Conservation (phyloP, 2,888 invertebrate genomes). For the Eristalis tenax region DNA sequence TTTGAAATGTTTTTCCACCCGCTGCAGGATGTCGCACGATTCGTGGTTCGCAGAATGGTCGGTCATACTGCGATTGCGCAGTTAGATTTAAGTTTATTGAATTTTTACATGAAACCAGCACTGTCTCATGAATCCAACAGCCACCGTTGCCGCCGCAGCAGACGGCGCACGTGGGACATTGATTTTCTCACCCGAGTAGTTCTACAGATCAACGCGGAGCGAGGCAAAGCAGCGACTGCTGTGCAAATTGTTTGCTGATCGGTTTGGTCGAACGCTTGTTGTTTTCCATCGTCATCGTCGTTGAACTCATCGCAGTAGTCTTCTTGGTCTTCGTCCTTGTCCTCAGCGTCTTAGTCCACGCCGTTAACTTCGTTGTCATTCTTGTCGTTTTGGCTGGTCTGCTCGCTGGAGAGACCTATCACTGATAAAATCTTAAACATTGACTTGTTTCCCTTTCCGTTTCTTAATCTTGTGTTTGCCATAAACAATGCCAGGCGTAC, state of each 20-base stretch:
- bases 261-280: conserved; percentile 43
- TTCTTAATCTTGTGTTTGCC: conserved; percentile 71
- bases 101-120: conserved; percentile 69
- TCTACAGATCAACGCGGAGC: conserved; percentile 24
- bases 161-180: conserved; percentile 62
- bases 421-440: conserved; percentile 74
- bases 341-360: not conserved
- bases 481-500: conserved; percentile 69
- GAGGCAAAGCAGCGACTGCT: conserved; percentile 47
- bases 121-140: conserved; percentile 3
- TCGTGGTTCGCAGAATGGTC: conserved; percentile 64
- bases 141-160: conserved; percentile 14
- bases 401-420: conserved; percentile 60
- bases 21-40: conserved; percentile 71
- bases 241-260: conserved; percentile 64
- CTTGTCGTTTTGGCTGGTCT: conserved; percentile 49
- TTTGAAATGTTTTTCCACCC: conserved; percentile 70
- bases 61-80: conserved; percentile 63
- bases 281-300: conserved; percentile 33
- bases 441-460: conserved; percentile 73
- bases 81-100: conserved; percentile 71
- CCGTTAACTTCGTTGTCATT: conserved; percentile 43
- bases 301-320: not conserved
- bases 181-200: conserved; percentile 67
- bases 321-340: conserved; percentile 10